phyloP scores from a whole-genome alignment of 2,113 vertebrate species.

The Myotis davidii region DNA sequence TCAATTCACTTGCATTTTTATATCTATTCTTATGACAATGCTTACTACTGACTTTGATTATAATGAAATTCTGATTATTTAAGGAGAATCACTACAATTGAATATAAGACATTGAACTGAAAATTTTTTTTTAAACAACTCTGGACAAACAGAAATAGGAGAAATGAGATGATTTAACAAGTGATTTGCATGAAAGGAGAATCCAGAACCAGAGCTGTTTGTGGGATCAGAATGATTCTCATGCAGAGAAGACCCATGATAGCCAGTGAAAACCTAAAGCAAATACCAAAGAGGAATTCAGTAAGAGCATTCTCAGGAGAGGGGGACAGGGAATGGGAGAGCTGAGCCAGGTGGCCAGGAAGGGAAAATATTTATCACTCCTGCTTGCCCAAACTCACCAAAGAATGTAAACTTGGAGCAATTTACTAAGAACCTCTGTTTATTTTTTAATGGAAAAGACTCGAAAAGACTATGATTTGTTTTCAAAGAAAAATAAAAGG shows the following conservation, averaged over 20 bases:
- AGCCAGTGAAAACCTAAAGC: background rate
- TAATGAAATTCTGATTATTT: background rate
- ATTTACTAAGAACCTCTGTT: background rate
- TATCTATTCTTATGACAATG: background rate
- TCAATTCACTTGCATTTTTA: background rate
- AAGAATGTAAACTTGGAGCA: slow-evolving; percentile 29
- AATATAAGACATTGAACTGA: background rate
- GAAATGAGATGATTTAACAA: background rate
- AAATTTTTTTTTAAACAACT: background rate
- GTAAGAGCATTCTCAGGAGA: background rate
- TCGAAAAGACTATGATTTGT: slow-evolving; percentile 20
- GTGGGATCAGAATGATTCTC: background rate
- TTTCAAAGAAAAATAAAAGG: background rate
- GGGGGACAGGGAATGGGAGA: background rate
- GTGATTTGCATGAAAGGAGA: background rate
- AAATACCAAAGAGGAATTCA: background rate
- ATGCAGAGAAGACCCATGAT: background rate
- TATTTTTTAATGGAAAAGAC: slow-evolving; percentile 41
- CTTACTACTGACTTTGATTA: slow-evolving; percentile 5
- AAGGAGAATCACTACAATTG: slow-evolving; percentile 14
- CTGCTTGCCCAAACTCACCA: slow-evolving; percentile 2
- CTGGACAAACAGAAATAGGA: background rate
- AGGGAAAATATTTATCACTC: slow-evolving; percentile 29
- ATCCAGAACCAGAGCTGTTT: background rate
- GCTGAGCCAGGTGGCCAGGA: background rate